These are phyloP conservation scores for Morbakka virulenta DNA, from an alignment of 30 jellyfish, hydroid and myxozoan species.

Conservation along the genomic window DNA sequence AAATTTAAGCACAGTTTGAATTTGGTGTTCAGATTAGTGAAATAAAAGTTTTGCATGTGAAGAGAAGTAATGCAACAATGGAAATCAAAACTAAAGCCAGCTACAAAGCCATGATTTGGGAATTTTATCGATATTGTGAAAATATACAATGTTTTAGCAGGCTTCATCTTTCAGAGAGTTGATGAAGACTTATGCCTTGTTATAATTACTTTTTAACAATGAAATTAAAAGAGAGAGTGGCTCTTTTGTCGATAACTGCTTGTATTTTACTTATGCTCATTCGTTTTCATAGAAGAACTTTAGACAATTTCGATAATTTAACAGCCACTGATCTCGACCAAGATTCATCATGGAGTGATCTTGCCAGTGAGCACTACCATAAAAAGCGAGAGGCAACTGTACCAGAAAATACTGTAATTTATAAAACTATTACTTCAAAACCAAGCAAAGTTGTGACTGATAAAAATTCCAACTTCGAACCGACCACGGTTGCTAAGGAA, in stretches of 20 bases:
- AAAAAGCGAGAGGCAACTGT: background rate
- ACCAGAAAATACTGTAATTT: background rate
- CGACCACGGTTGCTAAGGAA: no score
- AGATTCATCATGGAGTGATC: background rate
- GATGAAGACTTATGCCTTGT: no score
- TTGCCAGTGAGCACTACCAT: conserved; percentile 18
- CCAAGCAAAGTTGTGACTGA: no score
- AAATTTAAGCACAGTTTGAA: no score
- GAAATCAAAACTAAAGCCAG: background rate
- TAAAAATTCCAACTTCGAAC: no score
- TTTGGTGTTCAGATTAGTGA: background rate
- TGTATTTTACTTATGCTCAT: conserved; percentile 8
- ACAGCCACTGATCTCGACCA: background rate
- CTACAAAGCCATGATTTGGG: background rate
- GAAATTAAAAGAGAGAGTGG: conserved; percentile 74
- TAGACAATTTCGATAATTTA: background rate
- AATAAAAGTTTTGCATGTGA: background rate
- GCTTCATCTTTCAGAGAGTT: no score
- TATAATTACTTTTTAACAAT: background rate
- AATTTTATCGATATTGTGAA: background rate
- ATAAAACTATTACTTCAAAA: no score
- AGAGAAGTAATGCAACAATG: background rate
- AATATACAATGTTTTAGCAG: no score
- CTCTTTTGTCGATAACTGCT: conserved; percentile 18
- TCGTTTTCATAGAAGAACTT: no score